Base-by-base conservation (phyloP, 1,140 invertebrate species). In the Anastrepha ludens region DNA sequence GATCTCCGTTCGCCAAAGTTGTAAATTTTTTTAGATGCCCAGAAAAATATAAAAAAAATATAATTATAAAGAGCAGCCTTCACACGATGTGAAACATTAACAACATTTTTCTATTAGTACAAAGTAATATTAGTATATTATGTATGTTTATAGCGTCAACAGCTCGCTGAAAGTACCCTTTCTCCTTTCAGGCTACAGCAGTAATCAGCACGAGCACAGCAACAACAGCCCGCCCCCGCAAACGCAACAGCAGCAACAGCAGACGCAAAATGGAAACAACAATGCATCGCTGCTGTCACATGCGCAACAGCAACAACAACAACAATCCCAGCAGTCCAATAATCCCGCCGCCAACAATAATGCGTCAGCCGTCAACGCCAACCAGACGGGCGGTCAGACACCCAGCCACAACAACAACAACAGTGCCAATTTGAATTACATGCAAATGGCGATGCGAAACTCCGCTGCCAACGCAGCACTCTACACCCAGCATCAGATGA, bases 401-500 rank as follows among this genome's bases (percentile, higher is more conserved):
- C 17, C 89, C 89, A 47, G 90, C 47, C 74, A 91, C 44, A 91
- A 91, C 3, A 92, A 92, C 9, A 92, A 91, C 44, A 91, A 90
- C 62, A 91, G 91, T 86, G 92, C 90, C 85, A 92, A 91, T 86
- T 90, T 90, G 41, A 90, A 90, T 78, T 91, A 90, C 44, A 90
- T 93, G 92, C 89, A 88, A 87, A 88, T 89, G 88, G 81, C 89
- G 8, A 87, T 90, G 50, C 86, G 88, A 74, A 89, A 89, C 65
- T 87, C 91, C 50, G 86, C 64, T 20, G 90, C 90, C 87, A 89
- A 90, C 17, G 87, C 88, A 29, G 91, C 91, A 1, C 90, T 91
- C 50, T 92, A 91, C 87, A 89, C 89, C 50, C 91, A 91, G 60
- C 91, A 92, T 87, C 91, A 92, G 85, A 90, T 93, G 47, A 93